These are phyloP conservation scores for Mystacides longicornis DNA, from an alignment of 2,888 invertebrate genomes.

Conservation along the genomic window DNA sequence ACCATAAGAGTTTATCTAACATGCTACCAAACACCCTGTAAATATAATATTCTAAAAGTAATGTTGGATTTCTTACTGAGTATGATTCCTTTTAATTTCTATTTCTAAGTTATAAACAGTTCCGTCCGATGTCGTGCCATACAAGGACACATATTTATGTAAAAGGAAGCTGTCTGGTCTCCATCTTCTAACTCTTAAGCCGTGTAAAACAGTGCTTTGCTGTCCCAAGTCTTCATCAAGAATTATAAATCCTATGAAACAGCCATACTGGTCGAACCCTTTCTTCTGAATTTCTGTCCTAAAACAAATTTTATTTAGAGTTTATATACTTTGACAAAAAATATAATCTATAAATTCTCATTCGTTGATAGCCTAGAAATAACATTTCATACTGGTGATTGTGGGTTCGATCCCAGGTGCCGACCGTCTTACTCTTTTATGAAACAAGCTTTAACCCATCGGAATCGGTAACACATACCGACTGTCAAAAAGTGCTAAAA, in stretches of 20 bases:
- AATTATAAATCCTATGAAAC: conserved; percentile 50
- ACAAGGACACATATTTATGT: conserved; percentile 34
- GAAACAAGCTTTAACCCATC: no score
- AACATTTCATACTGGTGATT: no score
- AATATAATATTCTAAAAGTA: not conserved
- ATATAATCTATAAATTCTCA: not conserved
- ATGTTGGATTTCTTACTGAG: conserved; percentile 46
- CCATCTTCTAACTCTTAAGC: conserved; percentile 44
- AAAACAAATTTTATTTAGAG: conserved; percentile 13
- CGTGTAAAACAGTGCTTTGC: conserved; percentile 43
- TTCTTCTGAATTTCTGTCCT: conserved; percentile 39
- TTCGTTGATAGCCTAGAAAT: no score
- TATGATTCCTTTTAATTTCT: conserved; percentile 43
- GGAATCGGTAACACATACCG: no score
- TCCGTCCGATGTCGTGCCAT: conserved; percentile 47
- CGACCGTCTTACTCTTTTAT: no score
- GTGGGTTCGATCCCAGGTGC: no score
- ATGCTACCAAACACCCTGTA: no score
- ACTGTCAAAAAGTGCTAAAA: no score
- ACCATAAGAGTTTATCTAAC: no score
- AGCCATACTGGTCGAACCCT: conserved; percentile 59
- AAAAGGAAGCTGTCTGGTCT: conserved; percentile 32
- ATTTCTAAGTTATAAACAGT: conserved; percentile 49
- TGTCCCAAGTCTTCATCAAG: conserved; percentile 38
- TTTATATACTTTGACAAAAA: not conserved